phyloP scores from a whole-genome alignment of 2,113 vertebrate genomes.

The Pomatostomus ruficeps region DNA sequence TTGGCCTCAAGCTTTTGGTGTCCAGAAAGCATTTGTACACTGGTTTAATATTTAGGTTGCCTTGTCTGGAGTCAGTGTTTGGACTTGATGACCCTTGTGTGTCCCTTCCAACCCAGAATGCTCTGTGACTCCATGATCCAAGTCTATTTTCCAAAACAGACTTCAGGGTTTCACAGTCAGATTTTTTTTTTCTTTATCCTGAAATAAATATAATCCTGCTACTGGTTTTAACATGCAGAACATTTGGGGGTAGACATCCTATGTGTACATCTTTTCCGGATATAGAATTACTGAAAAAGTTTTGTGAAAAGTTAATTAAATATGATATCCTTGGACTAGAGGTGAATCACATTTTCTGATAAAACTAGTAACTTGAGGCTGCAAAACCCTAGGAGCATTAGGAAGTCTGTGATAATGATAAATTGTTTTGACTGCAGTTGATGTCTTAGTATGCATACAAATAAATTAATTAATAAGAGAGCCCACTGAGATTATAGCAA shows the following conservation, averaged over 20 bases:
- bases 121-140: not conserved
- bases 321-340: not conserved
- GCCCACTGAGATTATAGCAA: not conserved
- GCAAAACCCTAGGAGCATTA: not conserved
- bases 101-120: not conserved
- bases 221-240: not conserved
- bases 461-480: constrained; percentile 4
- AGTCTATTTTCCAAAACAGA: not conserved
- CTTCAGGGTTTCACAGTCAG: not conserved
- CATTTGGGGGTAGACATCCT: not conserved
- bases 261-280: not conserved
- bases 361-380: not conserved
- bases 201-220: not conserved
- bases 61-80: not conserved
- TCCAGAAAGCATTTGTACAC: not conserved
- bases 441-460: not conserved
- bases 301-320: not conserved
- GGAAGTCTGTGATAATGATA: not conserved
- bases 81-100: rapidly evolving
- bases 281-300: not conserved
- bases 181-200: not conserved
- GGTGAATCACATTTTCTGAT: not conserved
- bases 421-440: not conserved
- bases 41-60: not conserved
- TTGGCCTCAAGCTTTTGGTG: rapidly evolving